Base-by-base conservation (phyloP, 1,140 invertebrate genomes). In the Cepaea nemoralis region DNA sequence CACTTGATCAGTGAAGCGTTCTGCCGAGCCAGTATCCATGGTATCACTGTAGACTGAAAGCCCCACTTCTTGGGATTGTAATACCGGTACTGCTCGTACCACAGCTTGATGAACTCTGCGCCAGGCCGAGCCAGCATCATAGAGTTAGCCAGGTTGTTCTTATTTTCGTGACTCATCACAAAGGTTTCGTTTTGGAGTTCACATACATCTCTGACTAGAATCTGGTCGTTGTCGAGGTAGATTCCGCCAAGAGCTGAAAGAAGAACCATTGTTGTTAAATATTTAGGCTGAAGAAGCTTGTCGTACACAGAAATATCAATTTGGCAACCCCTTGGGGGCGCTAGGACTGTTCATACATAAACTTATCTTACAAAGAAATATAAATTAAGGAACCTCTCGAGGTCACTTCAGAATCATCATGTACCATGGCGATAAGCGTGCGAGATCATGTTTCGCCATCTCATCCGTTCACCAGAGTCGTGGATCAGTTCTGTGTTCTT, bases 1-100 rank as follows among this genome's bases (percentile, higher is more conserved):
- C 33, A 75, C 73, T 45, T 75, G 22, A 83, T 79, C 35, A 79
- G 35, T 0, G 19, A 24, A 37, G 67, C 35, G 33, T 79, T 39
- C 0, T n/a, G 16, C 37, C 75, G 59, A n/a, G 76, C 67, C 14
- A 83, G 40, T 10, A 31, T 48, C 27, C 80, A 80, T 10, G 82
- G 82, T 1, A 83, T 39, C 33, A 55, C 73, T 22, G 82, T 83
- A 6, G 82, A 83, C 39, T 83, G 82, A 37, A 45, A 42, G 8
- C 76, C 82, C 82, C 82, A 83, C 19, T 81, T 70, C 37, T 55
- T 73, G 6, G 79, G 67, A 39, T 75, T 74, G 79, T 81, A 81
- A 22, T 27, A 59, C 33, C 35, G 42, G 37, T 81, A 81, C 31
- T 39, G 24, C 0, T 24, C 39, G 69, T 37, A 37, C 79, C 79